A percentile compares a stretch with the other conserved stretches of the same genome.
phyloP scores from a whole-genome alignment of 2,113 vertebrate species.

The Fulmarus glacialis region DNA sequence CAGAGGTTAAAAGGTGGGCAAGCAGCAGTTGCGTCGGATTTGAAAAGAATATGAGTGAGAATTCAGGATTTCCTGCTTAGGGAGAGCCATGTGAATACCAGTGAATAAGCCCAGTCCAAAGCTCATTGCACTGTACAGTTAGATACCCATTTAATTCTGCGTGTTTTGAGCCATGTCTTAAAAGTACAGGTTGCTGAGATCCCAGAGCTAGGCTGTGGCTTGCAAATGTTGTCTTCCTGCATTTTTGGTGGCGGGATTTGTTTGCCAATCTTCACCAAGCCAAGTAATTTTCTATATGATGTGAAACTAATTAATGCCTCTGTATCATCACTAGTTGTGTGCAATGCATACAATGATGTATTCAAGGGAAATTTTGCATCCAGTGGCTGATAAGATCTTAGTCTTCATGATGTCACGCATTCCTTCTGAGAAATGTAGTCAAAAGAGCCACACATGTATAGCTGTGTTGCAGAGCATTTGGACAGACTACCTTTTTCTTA shows the following conservation, averaged over 20 bases:
- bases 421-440: slow-evolving; percentile 14
- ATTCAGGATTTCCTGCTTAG: slow-evolving; percentile 9
- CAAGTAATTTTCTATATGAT: not conserved
- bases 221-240: not conserved
- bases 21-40: slow-evolving; percentile 4
- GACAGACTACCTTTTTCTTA: not conserved
- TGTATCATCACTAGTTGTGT: not conserved
- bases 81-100: not conserved
- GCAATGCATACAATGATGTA: not conserved
- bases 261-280: not conserved
- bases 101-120: not conserved
- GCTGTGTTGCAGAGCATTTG: not conserved
- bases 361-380: not conserved
- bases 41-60: not conserved
- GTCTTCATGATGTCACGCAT: not conserved
- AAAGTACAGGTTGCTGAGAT: not conserved
- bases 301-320: not conserved
- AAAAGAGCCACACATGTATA: not conserved
- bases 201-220: not conserved
- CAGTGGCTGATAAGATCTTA: not conserved
- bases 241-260: not conserved
- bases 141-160: not conserved
- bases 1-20: slow-evolving; percentile 32
- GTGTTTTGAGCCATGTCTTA: not conserved
- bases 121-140: not conserved